phyloP scores from a whole-genome alignment of 2,113 vertebrate species.

The Panthera leo region DNA sequence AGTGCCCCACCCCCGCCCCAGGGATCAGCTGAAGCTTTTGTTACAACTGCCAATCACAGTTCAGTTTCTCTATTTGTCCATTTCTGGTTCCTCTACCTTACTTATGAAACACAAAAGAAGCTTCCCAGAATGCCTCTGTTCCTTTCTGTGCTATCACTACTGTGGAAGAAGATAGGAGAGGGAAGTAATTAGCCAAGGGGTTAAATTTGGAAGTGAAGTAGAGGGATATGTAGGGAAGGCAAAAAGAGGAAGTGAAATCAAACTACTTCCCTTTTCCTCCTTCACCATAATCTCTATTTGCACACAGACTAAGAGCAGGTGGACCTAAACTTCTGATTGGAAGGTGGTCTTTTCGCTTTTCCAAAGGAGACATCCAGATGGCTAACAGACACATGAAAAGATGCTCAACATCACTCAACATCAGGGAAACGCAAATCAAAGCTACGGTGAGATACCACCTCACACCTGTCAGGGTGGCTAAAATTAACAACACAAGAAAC shows the following conservation, averaged over 20 bases:
- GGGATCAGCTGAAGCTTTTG: neutral
- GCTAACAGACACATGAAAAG: too few relatives aligned
- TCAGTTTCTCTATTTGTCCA: neutral
- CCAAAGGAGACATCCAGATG: too few relatives aligned
- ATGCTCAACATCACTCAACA: too few relatives aligned
- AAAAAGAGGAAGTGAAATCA: slow-evolving; percentile 2
- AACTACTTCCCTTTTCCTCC: neutral
- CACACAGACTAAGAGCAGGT: neutral
- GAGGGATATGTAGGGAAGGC: neutral
- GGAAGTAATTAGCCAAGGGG: neutral
- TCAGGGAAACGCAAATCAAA: too few relatives aligned
- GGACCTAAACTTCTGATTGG: neutral
- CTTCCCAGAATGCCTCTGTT: neutral
- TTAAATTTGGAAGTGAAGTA: slow-evolving; percentile 7
- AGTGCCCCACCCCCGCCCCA: neutral
- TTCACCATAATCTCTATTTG: neutral
- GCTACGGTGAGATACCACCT: too few relatives aligned
- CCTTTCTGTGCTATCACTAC: neutral
- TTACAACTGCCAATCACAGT: neutral
- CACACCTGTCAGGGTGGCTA: too few relatives aligned
- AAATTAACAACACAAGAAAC: too few relatives aligned
- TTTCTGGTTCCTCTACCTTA: neutral
- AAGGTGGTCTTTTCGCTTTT: neutral
- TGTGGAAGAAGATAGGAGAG: neutral
- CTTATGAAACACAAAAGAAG: neutral